phyloP scores from a whole-genome alignment of 2,888 invertebrate species.

The Sphinx pinastri region DNA sequence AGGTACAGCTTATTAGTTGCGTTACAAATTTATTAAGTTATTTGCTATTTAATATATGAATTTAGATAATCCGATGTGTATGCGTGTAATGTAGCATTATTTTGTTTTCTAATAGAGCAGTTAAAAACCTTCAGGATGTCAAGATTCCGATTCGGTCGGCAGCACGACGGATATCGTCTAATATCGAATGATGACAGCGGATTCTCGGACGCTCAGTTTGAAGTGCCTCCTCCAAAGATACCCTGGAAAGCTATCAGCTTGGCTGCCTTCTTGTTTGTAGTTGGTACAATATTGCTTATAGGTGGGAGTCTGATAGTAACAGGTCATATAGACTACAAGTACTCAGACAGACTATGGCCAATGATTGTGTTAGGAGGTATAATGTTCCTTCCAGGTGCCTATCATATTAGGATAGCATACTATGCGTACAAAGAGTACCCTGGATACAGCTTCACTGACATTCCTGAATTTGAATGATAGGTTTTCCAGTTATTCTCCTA shows the following conservation, averaged over 20 bases:
- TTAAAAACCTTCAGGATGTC: slow-evolving; percentile 78
- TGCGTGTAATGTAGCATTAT: background rate
- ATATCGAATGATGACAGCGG: slow-evolving; percentile 85
- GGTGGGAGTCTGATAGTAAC: slow-evolving; percentile 91
- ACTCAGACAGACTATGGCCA: slow-evolving; percentile 95
- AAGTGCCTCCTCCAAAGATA: slow-evolving; percentile 86
- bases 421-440: slow-evolving; percentile 93
- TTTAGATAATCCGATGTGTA: no score
- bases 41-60: background rate
- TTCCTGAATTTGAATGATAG: slow-evolving; percentile 87
- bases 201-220: slow-evolving; percentile 88
- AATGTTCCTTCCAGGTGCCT: slow-evolving; percentile 96
- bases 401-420: slow-evolving; percentile 94
- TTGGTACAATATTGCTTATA: slow-evolving; percentile 90
- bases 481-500: slow-evolving; percentile 24
- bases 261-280: slow-evolving; percentile 89
- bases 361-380: slow-evolving; percentile 93
- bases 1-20: background rate
- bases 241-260: slow-evolving; percentile 93
- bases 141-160: slow-evolving; percentile 83
- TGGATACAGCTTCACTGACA: slow-evolving; percentile 94
- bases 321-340: slow-evolving; percentile 92
- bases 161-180: slow-evolving; percentile 85
- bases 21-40: background rate
- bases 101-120: slow-evolving; percentile 51